These are phyloP conservation scores for Daphoenositta chrysoptera DNA, from an alignment of 2,113 vertebrate genomes.

Conservation along the genomic window DNA sequence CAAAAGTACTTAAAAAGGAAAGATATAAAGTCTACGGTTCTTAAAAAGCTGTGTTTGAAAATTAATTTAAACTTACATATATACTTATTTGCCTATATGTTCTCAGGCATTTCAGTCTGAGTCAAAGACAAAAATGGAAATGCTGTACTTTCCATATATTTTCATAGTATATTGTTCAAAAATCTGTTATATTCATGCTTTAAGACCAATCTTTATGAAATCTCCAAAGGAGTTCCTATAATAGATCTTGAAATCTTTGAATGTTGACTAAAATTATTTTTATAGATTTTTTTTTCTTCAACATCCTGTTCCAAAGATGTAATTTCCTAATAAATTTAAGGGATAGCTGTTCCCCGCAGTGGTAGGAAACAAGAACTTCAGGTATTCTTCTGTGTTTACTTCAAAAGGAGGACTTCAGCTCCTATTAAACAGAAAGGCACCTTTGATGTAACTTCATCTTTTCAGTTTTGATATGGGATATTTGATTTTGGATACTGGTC, in stretches of 20 bases:
- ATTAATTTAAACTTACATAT: not conserved
- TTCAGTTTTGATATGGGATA: not conserved
- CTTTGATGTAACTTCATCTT: not conserved
- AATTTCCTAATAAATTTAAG: not conserved
- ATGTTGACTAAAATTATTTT: not conserved
- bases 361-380: not conserved
- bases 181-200: not conserved
- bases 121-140: not conserved
- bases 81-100: not conserved
- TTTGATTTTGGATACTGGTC: not conserved
- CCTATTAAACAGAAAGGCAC: not conserved
- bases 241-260: not conserved
- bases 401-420: not conserved
- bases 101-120: not conserved
- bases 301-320: not conserved
- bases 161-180: not conserved
- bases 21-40: not conserved
- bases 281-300: not conserved
- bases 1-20: not conserved
- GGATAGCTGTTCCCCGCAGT: not conserved
- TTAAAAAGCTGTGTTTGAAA: not conserved
- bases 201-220: not conserved
- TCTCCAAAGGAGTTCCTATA: not conserved
- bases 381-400: not conserved
- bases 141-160: not conserved